phyloP scores from a whole-genome alignment of 2,113 vertebrate genomes.

The Pyxicephalus adspersus region DNA sequence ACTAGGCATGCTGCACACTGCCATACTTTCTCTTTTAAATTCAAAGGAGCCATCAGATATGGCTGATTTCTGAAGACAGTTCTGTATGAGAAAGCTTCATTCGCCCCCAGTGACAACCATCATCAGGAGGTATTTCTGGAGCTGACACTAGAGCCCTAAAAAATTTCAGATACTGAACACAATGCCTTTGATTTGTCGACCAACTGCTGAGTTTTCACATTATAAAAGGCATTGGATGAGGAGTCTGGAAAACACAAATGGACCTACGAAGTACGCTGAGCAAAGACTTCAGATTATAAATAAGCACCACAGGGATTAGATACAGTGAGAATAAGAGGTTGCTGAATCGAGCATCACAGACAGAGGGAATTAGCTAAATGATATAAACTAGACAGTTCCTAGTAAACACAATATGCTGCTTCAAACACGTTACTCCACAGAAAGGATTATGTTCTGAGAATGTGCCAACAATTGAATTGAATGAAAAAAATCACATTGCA shows the following conservation, averaged over 20 bases:
- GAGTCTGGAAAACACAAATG: slow-evolving; percentile 74
- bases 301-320: slow-evolving; percentile 64
- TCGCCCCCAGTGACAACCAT: slow-evolving; percentile 70
- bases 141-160: slow-evolving; percentile 70
- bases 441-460: slow-evolving; percentile 6
- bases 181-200: slow-evolving; percentile 76
- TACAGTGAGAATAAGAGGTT: slow-evolving; percentile 60
- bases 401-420: not conserved
- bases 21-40: slow-evolving; percentile 76
- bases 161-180: slow-evolving; percentile 68
- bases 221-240: slow-evolving; percentile 68
- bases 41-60: slow-evolving; percentile 78
- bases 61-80: slow-evolving; percentile 75
- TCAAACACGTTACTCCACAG: not conserved
- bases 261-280: slow-evolving; percentile 72
- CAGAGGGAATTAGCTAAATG: slow-evolving; percentile 23
- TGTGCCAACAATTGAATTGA: not conserved
- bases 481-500: not conserved
- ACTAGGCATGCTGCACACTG: slow-evolving; percentile 73
- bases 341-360: slow-evolving; percentile 1
- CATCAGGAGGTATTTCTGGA: slow-evolving; percentile 72
- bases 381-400: not conserved
- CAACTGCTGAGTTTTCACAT: slow-evolving; percentile 76
- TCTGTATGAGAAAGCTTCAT: slow-evolving; percentile 70
- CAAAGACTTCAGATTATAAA: slow-evolving; percentile 63